These are phyloP conservation scores for Sebastes hopkinsi DNA, from an alignment of 2,797 vertebrate species.

Conservation along the genomic window DNA sequence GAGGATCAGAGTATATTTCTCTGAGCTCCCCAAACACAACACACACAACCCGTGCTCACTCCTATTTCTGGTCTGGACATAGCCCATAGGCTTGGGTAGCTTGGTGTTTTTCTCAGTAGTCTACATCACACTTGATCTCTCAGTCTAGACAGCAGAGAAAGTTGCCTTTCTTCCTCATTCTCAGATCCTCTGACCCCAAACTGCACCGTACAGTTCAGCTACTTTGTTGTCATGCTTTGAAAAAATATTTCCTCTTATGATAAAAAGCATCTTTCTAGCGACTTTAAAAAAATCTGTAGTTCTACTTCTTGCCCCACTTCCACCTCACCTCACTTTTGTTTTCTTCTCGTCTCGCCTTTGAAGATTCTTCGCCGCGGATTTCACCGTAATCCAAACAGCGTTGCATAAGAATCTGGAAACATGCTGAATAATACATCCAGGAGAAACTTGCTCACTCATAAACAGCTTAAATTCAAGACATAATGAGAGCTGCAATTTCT, in stretches of 20 bases:
- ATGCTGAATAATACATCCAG: background rate
- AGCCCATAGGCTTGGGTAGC: background rate
- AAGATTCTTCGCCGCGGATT: background rate
- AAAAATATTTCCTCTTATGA: fast-evolving
- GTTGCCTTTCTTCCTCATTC: background rate
- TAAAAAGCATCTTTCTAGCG: background rate
- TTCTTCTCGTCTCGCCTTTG: background rate
- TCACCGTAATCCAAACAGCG: background rate
- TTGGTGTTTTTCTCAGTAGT: background rate
- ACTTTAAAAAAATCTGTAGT: background rate
- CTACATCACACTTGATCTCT: background rate
- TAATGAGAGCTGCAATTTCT: background rate
- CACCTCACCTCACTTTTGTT: background rate
- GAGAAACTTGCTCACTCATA: background rate
- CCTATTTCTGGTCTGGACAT: background rate
- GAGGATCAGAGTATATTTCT: background rate
- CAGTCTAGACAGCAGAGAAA: background rate
- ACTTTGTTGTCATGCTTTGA: background rate
- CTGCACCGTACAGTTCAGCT: background rate
- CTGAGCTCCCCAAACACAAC: background rate
- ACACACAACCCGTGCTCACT: background rate
- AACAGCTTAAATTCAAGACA: background rate
- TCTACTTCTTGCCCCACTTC: background rate
- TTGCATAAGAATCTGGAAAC: background rate
- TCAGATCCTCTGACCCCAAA: background rate